phyloP scores from a whole-genome alignment of 35 echinoderm and acorn worm species.

The Stichopus chloronotus region DNA sequence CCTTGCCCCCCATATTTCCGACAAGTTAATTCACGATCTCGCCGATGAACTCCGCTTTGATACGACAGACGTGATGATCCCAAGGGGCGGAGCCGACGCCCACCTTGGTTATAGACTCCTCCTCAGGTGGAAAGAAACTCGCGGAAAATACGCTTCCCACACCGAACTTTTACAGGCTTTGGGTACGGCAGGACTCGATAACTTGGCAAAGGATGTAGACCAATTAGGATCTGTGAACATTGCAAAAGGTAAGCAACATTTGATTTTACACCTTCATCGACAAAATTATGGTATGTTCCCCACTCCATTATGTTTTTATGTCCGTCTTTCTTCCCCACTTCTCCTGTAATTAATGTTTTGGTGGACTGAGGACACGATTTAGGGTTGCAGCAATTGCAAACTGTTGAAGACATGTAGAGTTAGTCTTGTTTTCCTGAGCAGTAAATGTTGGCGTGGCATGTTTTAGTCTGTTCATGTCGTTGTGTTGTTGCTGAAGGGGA shows the following conservation, averaged over 20 bases:
- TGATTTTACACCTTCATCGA: too few relatives aligned
- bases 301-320: too few relatives aligned
- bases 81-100: slow-evolving; percentile 26
- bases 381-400: too few relatives aligned
- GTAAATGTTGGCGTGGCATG: too few relatives aligned
- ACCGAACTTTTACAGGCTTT: slow-evolving; percentile 77
- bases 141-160: slow-evolving; percentile 92
- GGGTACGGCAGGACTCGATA: slow-evolving; percentile 55
- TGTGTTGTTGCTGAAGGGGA: too few relatives aligned
- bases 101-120: slow-evolving; percentile 75
- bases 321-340: too few relatives aligned
- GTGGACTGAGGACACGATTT: too few relatives aligned
- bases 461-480: too few relatives aligned
- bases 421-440: too few relatives aligned
- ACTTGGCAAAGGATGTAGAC: slow-evolving; percentile 67
- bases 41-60: slow-evolving; percentile 81
- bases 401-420: too few relatives aligned
- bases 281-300: too few relatives aligned
- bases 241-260: slow-evolving; percentile 59
- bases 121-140: slow-evolving; percentile 75
- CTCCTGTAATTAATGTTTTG: too few relatives aligned
- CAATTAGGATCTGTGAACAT: slow-evolving; percentile 76
- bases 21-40: slow-evolving; percentile 73
- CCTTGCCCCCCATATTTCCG: slow-evolving; percentile 60
- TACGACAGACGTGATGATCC: slow-evolving; percentile 79